A percentile compares a stretch with the other conserved stretches of the same genome.
Conservation (phyloP, 92 coral and sea anemone species). For the Phenganax stokvisi region DNA sequence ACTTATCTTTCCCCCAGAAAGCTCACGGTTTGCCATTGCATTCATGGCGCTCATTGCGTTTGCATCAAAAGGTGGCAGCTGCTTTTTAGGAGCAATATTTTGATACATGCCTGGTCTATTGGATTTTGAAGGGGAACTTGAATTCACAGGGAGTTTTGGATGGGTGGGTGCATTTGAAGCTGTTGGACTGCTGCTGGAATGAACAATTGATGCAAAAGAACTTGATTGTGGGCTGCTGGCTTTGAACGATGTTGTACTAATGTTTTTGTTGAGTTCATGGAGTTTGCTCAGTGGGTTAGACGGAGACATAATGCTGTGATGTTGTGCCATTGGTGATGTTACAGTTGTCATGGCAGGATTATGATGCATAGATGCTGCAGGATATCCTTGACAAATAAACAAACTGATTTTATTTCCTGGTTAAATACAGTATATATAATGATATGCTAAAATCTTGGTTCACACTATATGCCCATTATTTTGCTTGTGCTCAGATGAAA, state of each 20-base stretch:
- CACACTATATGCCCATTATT: not conserved
- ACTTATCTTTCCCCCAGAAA: not conserved
- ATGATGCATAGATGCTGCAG: constrained; percentile 30
- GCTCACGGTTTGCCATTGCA: constrained; percentile 8
- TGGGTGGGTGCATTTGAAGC: not conserved
- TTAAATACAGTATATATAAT: not conserved
- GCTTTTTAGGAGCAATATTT: constrained; percentile 10
- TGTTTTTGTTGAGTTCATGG: constrained; percentile 38
- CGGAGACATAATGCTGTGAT: constrained; percentile 19
- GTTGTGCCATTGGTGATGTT: constrained; percentile 11
- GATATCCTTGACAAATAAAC: constrained; percentile 10
- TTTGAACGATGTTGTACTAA: constrained; percentile 15
- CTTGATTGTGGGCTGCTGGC: constrained; percentile 24
- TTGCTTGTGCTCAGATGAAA: not conserved
- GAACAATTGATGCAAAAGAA: constrained; percentile 40
- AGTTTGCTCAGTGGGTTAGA: constrained; percentile 37
- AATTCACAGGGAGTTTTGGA: constrained; percentile 7
- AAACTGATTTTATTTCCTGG: not conserved
- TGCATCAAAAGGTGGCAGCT: constrained; percentile 4
- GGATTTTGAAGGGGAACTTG: not conserved
- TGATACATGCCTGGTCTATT: constrained; percentile 20
- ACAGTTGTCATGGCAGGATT: constrained; percentile 15
- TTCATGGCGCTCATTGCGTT: constrained; percentile 9
- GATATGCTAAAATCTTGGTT: not conserved
- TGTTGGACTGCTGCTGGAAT: constrained; percentile 10